Conservation (phyloP, 2,888 invertebrate genomes). For the Meteorus cinctellus region DNA sequence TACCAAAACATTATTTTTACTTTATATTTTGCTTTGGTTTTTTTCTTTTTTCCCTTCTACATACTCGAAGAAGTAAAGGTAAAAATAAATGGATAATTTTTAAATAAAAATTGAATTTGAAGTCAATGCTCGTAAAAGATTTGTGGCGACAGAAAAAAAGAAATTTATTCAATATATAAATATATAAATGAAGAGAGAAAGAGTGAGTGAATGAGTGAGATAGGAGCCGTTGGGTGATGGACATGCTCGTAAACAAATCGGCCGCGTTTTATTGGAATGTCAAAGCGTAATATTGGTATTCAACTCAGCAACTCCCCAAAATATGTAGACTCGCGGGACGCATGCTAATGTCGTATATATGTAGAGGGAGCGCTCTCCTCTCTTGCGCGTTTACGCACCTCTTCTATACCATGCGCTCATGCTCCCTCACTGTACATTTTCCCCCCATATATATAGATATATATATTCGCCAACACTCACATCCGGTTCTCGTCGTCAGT, state of each 20-base stretch:
- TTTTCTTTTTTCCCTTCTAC: neutral
- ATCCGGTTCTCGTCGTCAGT: constrained; percentile 40
- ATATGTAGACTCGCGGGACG: constrained; percentile 71
- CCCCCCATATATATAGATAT: constrained; percentile 43
- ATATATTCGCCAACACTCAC: constrained; percentile 30
- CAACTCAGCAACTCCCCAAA: constrained; percentile 70
- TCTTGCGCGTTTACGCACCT: constrained; percentile 46
- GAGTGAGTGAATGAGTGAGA: constrained; percentile 51
- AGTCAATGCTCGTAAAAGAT: constrained; percentile 9
- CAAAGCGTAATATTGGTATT: constrained; percentile 73
- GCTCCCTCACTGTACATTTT: neutral
- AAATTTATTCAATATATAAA: neutral
- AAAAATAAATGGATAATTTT: neutral
- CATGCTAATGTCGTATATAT: constrained; percentile 67
- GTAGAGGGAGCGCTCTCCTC: constrained; percentile 34
- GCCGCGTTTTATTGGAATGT: constrained; percentile 73
- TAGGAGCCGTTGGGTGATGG: constrained; percentile 48
- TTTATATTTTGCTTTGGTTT: too few species aligned
- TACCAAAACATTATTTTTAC: neutral
- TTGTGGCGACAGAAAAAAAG: constrained; percentile 21
- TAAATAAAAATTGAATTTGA: neutral
- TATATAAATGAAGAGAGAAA: constrained; percentile 9
- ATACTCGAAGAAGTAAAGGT: neutral
- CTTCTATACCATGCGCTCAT: constrained; percentile 9
- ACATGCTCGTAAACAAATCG: constrained; percentile 73